Conservation (phyloP, 2,797 vertebrate genomes). For the Mus minutoides region DNA sequence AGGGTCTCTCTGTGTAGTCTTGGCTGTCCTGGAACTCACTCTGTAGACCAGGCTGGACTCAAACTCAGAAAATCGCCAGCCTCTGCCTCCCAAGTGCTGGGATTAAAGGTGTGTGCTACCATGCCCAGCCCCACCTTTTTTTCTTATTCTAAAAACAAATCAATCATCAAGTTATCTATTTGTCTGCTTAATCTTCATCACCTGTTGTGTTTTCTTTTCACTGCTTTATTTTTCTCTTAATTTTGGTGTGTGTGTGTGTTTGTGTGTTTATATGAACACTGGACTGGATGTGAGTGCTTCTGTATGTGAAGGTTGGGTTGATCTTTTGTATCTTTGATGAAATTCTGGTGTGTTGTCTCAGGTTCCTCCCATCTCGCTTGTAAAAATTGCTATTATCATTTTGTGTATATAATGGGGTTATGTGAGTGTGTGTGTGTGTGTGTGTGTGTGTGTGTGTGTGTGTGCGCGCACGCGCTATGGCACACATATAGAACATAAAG, state of each 20-base stretch:
- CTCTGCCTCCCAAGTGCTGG: too few species aligned
- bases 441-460: neutral
- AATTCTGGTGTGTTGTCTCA: neutral
- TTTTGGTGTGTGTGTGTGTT: neutral
- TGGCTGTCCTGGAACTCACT: too few species aligned
- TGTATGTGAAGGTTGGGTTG: neutral
- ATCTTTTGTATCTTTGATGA: neutral
- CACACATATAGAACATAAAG: neutral
- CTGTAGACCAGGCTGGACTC: too few species aligned
- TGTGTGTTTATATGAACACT: too few species aligned
- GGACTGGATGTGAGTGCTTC: neutral
- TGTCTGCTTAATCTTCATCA: neutral
- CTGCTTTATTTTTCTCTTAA: neutral
- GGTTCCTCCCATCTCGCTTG: neutral
- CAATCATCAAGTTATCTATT: neutral
- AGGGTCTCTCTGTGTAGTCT: too few species aligned
- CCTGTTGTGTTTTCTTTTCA: neutral
- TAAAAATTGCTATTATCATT: neutral
- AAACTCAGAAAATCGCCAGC: too few species aligned
- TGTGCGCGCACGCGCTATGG: too few species aligned
- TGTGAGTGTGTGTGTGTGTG: too few species aligned
- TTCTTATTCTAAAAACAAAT: neutral
- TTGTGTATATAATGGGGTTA: too few species aligned
- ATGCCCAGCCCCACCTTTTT: fast-evolving
- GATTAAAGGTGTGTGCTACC: too few species aligned